A percentile compares a stretch with the other conserved stretches of the same genome.
Evolutionary conservation across 2,888 invertebrate genomes (phyloP).

Genomic region (Netelia melanura): DNA sequence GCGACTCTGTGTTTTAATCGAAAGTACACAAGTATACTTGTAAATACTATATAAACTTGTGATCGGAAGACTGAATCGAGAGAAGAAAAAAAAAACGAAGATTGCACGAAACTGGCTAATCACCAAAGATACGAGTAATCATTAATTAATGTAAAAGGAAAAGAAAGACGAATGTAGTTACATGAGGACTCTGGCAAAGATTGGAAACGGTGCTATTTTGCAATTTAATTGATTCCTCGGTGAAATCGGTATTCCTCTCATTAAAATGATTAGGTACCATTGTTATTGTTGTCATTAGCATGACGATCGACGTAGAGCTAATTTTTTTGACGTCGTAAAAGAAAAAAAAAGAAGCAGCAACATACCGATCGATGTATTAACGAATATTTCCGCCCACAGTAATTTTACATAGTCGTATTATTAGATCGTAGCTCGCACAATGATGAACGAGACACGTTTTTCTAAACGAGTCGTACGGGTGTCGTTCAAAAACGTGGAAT

Average conservation of each 20-base stretch:
- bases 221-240: slow-evolving; percentile 63
- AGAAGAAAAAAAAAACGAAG: slow-evolving; percentile 17
- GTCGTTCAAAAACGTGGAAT: slow-evolving; percentile 38
- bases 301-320: slow-evolving; percentile 42
- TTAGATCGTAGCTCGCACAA: slow-evolving; percentile 70
- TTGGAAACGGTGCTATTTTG: slow-evolving; percentile 74
- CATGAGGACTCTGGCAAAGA: slow-evolving; percentile 73
- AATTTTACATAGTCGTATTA: slow-evolving; percentile 50
- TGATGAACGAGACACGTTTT: slow-evolving; percentile 37
- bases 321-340: slow-evolving; percentile 29
- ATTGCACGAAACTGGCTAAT: slow-evolving; percentile 27
- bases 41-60: slow-evolving; percentile 54
- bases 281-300: slow-evolving; percentile 48
- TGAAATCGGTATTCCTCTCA: slow-evolving; percentile 49
- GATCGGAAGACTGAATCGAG: slow-evolving; percentile 63
- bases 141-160: slow-evolving; percentile 35
- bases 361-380: slow-evolving; percentile 56
- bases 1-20: slow-evolving; percentile 49
- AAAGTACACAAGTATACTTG: slow-evolving; percentile 61
- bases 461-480: slow-evolving; percentile 49
- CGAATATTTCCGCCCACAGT: slow-evolving; percentile 54
- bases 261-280: slow-evolving; percentile 25
- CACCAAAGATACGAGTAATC: slow-evolving; percentile 1
- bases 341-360: slow-evolving; percentile 1
- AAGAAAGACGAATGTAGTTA: slow-evolving; percentile 19